Conservation (phyloP, 2,113 vertebrate genomes). For the Odontophorus gujanensis region DNA sequence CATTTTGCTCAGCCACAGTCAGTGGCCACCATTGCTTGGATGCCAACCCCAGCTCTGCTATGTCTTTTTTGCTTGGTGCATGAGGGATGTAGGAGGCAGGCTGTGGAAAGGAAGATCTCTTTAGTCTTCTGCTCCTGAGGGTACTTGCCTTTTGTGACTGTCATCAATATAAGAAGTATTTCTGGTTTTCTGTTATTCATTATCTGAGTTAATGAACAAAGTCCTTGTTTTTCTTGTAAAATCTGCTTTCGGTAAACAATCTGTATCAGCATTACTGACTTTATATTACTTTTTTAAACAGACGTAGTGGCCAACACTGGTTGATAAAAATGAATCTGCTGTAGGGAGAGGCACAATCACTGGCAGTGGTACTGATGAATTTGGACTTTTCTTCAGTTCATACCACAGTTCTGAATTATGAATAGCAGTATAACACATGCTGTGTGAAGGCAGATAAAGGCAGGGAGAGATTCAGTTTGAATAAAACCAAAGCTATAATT, state of each 20-base stretch:
- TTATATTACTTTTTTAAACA: background rate
- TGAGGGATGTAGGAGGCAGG: too few relatives aligned
- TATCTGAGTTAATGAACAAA: background rate
- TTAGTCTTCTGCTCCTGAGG: background rate
- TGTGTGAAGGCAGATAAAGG: background rate
- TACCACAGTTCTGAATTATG: background rate
- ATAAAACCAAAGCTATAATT: background rate
- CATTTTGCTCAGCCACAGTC: background rate
- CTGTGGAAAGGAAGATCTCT: background rate
- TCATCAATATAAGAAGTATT: background rate
- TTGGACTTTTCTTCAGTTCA: background rate
- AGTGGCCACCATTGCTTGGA: background rate
- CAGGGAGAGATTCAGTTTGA: background rate
- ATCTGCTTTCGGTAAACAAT: background rate
- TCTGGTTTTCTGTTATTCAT: background rate
- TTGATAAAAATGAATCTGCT: background rate
- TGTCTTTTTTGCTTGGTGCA: background rate
- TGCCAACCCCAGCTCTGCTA: background rate
- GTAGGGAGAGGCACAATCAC: background rate
- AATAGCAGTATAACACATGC: background rate
- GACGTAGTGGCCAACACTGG: background rate
- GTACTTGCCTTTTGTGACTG: background rate
- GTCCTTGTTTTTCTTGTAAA: slow-evolving; percentile 21
- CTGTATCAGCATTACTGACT: background rate
- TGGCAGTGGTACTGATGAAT: background rate